A percentile compares a stretch with the other conserved stretches of the same genome.
Evolutionary conservation across 37 sponge, comb jelly and placozoan genomes (phyloP).

Genomic region (Aphrocallistes beatrix): DNA sequence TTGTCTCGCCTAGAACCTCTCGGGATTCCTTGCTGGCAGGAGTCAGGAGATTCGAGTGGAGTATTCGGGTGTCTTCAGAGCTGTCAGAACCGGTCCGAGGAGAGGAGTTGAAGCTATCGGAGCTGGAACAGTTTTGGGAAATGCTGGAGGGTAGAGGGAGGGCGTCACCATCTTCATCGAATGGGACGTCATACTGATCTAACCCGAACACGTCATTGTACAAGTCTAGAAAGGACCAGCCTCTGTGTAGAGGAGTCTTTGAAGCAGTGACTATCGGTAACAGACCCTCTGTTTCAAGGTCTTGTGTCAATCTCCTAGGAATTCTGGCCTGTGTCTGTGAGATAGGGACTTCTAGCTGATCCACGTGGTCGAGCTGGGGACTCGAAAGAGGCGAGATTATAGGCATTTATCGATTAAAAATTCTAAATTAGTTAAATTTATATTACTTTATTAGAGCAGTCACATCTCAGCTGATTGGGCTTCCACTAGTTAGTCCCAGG

Average conservation of each 20-base stretch:
- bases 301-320: background rate
- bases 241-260: background rate
- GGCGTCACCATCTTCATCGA: background rate
- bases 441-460: too few species aligned
- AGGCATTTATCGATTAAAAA: background rate
- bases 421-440: background rate
- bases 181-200: background rate
- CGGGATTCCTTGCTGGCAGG: background rate
- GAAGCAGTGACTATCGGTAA: background rate
- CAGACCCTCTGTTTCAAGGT: background rate
- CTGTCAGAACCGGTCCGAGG: background rate
- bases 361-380: background rate
- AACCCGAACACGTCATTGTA: background rate
- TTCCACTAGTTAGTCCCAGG: too few species aligned
- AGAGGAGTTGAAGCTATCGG: background rate
- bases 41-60: background rate
- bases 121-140: background rate
- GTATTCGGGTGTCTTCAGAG: background rate
- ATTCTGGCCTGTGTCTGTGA: background rate
- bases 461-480: too few species aligned
- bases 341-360: background rate
- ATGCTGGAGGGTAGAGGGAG: background rate
- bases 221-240: background rate
- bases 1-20: background rate
- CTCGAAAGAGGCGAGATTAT: background rate